These are phyloP conservation scores for Epinotia nisella DNA, from an alignment of 2,888 invertebrate species.

Conservation along the genomic window DNA sequence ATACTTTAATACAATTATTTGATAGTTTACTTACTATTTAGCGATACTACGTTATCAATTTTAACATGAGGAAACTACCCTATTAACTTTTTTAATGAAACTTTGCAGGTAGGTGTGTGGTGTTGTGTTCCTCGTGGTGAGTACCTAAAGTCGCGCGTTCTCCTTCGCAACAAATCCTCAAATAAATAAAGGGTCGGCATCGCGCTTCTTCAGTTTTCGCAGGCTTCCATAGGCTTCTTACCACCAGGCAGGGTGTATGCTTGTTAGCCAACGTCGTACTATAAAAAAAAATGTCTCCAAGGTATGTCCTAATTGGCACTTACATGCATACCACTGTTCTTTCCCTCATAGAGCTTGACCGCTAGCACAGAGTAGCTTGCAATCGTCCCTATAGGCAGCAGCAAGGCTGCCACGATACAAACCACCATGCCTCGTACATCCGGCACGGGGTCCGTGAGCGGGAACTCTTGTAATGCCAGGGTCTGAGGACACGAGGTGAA, in stretches of 20 bases:
- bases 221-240: not conserved
- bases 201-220: slow-evolving; percentile 7
- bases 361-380: slow-evolving; percentile 31
- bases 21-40: too few relatives aligned
- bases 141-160: too few relatives aligned
- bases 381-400: slow-evolving; percentile 47
- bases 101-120: too few relatives aligned
- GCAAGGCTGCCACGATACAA: slow-evolving; percentile 31
- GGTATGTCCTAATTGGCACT: not conserved
- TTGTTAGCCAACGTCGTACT: too few relatives aligned
- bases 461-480: slow-evolving; percentile 82
- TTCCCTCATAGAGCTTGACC: slow-evolving; percentile 35
- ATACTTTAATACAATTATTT: too few relatives aligned
- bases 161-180: too few relatives aligned
- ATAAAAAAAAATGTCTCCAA: too few relatives aligned
- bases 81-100: too few relatives aligned
- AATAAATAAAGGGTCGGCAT: not conserved
- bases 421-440: slow-evolving; percentile 28
- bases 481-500: slow-evolving; percentile 53
- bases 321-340: slow-evolving; percentile 42
- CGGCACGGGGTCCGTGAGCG: slow-evolving; percentile 61
- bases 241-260: too few relatives aligned
- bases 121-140: too few relatives aligned
- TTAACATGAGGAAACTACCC: too few relatives aligned
- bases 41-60: too few relatives aligned